Evolutionary conservation across 37 sponge, comb jelly and placozoan genomes (phyloP).

Genomic region (Haliclona indistincta): DNA sequence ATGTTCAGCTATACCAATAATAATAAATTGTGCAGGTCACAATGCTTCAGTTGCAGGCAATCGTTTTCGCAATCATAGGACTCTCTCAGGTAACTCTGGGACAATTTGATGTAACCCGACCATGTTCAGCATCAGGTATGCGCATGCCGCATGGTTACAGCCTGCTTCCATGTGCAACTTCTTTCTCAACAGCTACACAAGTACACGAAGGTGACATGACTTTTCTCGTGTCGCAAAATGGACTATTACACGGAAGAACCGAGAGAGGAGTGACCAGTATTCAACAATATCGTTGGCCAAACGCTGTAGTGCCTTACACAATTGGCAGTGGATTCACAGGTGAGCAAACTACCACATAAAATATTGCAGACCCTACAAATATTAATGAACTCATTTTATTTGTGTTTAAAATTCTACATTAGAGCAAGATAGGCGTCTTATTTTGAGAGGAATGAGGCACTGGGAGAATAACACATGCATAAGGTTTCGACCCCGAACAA

Average conservation of each 20-base stretch:
- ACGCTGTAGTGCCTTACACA: constrained; percentile 36
- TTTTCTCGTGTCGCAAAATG: too few relatives aligned
- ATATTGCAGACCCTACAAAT: neutral
- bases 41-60: too few relatives aligned
- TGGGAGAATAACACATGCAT: constrained; percentile 81
- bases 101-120: too few relatives aligned
- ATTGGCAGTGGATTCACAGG: constrained; percentile 46
- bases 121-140: too few relatives aligned
- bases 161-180: too few relatives aligned
- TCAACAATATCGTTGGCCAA: constrained; percentile 62
- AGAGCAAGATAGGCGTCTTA: constrained; percentile 37
- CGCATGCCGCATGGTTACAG: too few relatives aligned
- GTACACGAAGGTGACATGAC: too few relatives aligned
- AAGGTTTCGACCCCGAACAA: constrained; percentile 45
- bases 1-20: too few relatives aligned
- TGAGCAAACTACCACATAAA: constrained; percentile 8
- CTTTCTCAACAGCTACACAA: too few relatives aligned
- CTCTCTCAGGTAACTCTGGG: too few relatives aligned
- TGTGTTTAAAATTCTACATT: neutral
- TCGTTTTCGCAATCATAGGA: too few relatives aligned
- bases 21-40: too few relatives aligned
- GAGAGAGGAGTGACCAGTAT: constrained; percentile 68
- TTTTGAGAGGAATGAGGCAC: constrained; percentile 66
- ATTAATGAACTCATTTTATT: neutral
- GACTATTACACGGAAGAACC: neutral